Conservation (phyloP, 1,140 invertebrate genomes). For the Ceratina japonica region DNA sequence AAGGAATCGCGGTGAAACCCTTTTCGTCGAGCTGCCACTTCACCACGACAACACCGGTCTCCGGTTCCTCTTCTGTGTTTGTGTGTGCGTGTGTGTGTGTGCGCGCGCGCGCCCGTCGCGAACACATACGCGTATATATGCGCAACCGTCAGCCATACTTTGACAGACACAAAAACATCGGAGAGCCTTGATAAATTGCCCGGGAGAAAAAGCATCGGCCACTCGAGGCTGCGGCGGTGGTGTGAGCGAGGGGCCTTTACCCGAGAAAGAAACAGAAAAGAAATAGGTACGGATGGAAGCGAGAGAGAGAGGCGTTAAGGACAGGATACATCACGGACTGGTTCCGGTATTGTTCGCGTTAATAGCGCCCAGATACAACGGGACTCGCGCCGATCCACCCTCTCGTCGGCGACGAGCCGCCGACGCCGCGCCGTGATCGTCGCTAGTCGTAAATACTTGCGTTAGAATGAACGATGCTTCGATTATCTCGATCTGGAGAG, state of each 20-base stretch:
- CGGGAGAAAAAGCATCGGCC: constrained; percentile 69
- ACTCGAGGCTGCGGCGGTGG: constrained; percentile 66
- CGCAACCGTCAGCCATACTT: constrained; percentile 49
- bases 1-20: constrained; percentile 57
- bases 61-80: too few species aligned
- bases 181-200: constrained; percentile 72
- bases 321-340: constrained; percentile 76
- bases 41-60: background rate
- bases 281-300: constrained; percentile 31
- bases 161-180: constrained; percentile 74
- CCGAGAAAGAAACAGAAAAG: constrained; percentile 45
- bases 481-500: constrained; percentile 79
- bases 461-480: constrained; percentile 66
- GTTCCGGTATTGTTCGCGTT: constrained; percentile 78
- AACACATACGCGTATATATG: constrained; percentile 8
- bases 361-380: constrained; percentile 77
- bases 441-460: constrained; percentile 47
- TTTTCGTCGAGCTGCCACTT: constrained; percentile 50
- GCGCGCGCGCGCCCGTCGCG: background rate
- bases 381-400: constrained; percentile 47
- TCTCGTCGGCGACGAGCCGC: background rate
- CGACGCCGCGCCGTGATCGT: background rate
- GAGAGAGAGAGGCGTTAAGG: constrained; percentile 72
- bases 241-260: constrained; percentile 40
- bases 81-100: too few species aligned